Base-by-base conservation (phyloP, 2,797 vertebrate genomes). In the Clarias platycephalus region DNA sequence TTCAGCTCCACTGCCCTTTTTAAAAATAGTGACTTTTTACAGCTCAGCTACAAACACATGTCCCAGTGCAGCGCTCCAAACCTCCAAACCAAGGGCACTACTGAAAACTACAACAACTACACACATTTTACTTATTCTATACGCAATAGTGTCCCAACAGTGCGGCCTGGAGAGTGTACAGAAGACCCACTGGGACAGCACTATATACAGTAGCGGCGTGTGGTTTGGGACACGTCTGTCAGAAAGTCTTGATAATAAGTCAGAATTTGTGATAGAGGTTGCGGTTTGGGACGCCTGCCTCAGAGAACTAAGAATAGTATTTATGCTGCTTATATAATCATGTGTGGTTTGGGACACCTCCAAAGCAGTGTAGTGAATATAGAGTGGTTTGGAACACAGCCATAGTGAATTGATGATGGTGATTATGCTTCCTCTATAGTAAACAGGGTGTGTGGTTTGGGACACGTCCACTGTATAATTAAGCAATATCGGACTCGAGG, bases 1-100 rank as follows among this genome's bases (percentile, higher is more conserved):
- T 84, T 84, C 18, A 79, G 40, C 74, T 70, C 40, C 20, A 37
- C 60, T 44, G 31, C 58, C 44, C 64, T 79, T 60, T 78, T 37
- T 68, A 76, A 84, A 84, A 58, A 58, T 60, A 68, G 77, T 67
- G 22, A 31, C 63, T 79, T 68, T 40, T 80, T 63, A 84, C 74
- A 53, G 44, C 60, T 66, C 26, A 49, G 40, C 34, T 49, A 18
- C 49, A 49, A 26, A 26, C 37, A 18, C 37, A 66, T 6, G 28
- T 66, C 78, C 37, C 60, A 28, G 58, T 26, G 60, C 60, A 26
- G n/a, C 40, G 58, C 40, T 64, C 28, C 74, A 66, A 49, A 66
- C 24, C 58, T 10, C 0, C 60, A 49, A 64, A 49, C 60, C 22
- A 1, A 64, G 77, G 77, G 37, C 60, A 34, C 70, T 72, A 49